Base-by-base conservation (phyloP, 2,797 vertebrate genomes). In the Leptodactylus fallax region DNA sequence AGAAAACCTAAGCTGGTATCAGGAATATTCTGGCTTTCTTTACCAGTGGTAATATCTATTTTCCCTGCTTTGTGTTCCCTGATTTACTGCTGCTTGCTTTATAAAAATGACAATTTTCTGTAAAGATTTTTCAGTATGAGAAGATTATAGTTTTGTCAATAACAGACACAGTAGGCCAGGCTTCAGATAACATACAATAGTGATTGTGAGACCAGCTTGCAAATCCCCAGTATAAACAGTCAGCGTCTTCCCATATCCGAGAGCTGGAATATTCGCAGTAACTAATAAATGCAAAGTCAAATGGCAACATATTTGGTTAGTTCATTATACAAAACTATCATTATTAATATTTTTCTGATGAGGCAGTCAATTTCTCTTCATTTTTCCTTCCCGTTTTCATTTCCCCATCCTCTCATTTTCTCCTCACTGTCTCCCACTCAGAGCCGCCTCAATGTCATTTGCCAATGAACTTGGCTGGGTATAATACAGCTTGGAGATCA, bases 81-180 rank as follows among this genome's bases (percentile, higher is more conserved):
- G 90, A 92, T 91, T 86, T 85, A 90, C 89, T 90, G 89, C 78
- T 56, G 61, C 53, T 88, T 91, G 45, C 56, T 87, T 91, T 84
- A 6, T 21, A 87, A 91, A 91, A 86, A 0, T 56, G 91, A 92
- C 85, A 84, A 23, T 91, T 92, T 91, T 81, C 79, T 83, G 85
- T 83, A 71, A 7, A 86, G 81, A 92, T 86, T 92, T 90, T 83
- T 84, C 83, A 91, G 90, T 88, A 86, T 86, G 76, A 63, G 61
- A 86, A 83, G 87, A 63, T 90, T 91, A 92, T 92, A 90, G 86
- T 88, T 94, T 93, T 90, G 90, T 90, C 87, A 90, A 91, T 93
- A 90, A 9, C 60, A 53, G 90, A 47, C 23, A 56, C 17, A 89
- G 84, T 71, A 84, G 45, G 60, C 83, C 89, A 67, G 88, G 79